Conservation (phyloP, 92 coral and sea anemone genomes). For the Pocillopora grandis region DNA sequence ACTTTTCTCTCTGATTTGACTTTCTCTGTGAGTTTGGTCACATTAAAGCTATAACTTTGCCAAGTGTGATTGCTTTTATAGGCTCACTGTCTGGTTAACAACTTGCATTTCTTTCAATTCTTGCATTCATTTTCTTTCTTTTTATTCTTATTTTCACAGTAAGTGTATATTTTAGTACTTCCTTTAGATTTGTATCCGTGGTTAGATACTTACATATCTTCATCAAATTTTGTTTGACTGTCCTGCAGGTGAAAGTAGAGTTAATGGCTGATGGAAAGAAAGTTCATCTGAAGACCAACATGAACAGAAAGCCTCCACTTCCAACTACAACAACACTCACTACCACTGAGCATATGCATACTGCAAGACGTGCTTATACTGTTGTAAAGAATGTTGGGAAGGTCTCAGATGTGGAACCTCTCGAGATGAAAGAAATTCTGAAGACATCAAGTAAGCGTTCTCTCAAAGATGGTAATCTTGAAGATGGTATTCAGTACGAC, state of each 20-base stretch:
- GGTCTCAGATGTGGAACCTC: slow-evolving; percentile 12
- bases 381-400: slow-evolving; percentile 1
- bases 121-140: no score
- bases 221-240: not conserved
- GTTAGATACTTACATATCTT: not conserved
- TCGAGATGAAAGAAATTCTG: not conserved
- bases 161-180: no score
- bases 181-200: not conserved
- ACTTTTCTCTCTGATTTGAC: no score
- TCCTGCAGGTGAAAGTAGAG: slow-evolving; percentile 65
- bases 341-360: slow-evolving; percentile 15
- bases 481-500: slow-evolving; percentile 6
- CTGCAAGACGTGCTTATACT: slow-evolving; percentile 26
- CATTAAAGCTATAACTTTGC: no score
- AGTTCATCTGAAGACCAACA: slow-evolving; percentile 40
- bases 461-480: not conserved
- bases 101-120: no score
- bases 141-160: no score
- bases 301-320: slow-evolving; percentile 47
- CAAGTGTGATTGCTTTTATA: no score
- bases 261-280: slow-evolving; percentile 73
- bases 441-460: not conserved
- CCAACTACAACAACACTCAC: slow-evolving; percentile 23
- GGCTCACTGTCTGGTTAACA: no score
- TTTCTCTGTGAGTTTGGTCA: no score